Evolutionary conservation across 2,888 invertebrate species (phyloP).

Genomic region (Epinotia nisella): DNA sequence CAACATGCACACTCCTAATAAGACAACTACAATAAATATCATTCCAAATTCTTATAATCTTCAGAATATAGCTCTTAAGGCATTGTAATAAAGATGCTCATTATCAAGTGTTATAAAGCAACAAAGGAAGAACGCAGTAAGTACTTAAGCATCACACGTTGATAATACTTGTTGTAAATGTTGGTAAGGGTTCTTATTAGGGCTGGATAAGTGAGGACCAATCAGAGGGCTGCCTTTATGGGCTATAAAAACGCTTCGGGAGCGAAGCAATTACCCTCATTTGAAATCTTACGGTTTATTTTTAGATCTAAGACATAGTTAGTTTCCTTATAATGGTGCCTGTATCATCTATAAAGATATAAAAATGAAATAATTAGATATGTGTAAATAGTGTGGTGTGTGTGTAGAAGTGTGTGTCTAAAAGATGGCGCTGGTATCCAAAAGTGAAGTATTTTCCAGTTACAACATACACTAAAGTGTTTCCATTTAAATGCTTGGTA

Average conservation of each 20-base stretch:
- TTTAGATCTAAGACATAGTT: neutral
- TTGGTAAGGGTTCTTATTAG: slow-evolving; percentile 28
- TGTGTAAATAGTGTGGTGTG: too few relatives aligned
- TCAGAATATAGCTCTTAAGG: neutral
- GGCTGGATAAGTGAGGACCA: slow-evolving; percentile 37
- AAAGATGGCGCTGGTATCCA: too few relatives aligned
- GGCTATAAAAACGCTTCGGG: slow-evolving; percentile 37
- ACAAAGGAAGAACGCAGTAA: slow-evolving; percentile 1
- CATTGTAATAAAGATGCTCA: slow-evolving; percentile 27
- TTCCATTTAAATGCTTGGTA: too few relatives aligned
- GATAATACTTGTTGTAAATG: neutral
- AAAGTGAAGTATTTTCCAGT: too few relatives aligned
- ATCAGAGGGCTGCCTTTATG: slow-evolving; percentile 39
- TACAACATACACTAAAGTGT: too few relatives aligned
- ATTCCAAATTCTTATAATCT: neutral
- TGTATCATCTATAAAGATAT: neutral
- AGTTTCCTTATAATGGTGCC: neutral
- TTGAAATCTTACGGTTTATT: slow-evolving; percentile 19
- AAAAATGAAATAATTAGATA: neutral
- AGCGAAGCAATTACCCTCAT: slow-evolving; percentile 32
- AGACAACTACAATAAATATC: slow-evolving; percentile 10
- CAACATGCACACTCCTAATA: slow-evolving; percentile 17
- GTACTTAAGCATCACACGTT: neutral
- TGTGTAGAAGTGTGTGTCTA: too few relatives aligned
- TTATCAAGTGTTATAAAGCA: neutral